A percentile compares a stretch with the other conserved stretches of the same genome.
phyloP scores from a whole-genome alignment of 2,113 vertebrate genomes.

The Empidonax traillii region DNA sequence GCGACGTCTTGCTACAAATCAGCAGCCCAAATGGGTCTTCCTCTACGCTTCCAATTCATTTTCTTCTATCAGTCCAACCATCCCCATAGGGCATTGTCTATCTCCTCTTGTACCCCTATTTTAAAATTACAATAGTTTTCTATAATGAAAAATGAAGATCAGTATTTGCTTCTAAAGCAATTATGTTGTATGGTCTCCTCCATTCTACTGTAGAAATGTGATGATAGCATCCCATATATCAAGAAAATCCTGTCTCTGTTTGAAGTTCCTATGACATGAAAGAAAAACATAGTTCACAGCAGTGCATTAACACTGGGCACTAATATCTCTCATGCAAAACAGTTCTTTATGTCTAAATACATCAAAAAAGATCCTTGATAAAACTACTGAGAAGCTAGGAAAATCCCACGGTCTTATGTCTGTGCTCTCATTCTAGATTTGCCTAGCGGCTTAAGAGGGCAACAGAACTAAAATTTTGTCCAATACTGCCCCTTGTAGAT shows the following conservation, averaged over 20 bases:
- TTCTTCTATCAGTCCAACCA: too few species aligned
- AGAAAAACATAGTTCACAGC: neutral
- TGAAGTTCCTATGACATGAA: neutral
- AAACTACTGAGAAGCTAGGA: neutral
- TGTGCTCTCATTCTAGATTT: neutral
- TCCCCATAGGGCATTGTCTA: neutral
- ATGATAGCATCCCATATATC: neutral
- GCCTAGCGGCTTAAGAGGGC: neutral
- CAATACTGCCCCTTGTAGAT: neutral
- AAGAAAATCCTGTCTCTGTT: neutral
- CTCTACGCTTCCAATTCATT: too few species aligned
- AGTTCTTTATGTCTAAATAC: neutral
- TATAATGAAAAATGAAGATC: neutral
- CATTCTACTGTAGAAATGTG: neutral
- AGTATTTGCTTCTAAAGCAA: neutral
- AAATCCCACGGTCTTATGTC: neutral
- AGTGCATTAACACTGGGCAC: neutral
- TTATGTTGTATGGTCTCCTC: neutral
- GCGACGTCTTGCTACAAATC: too few species aligned
- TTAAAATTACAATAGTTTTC: neutral
- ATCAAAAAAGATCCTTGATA: neutral
- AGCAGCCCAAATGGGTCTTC: too few species aligned
- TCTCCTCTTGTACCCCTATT: neutral
- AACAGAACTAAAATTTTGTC: neutral
- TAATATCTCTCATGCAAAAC: neutral